Evolutionary conservation across 2,888 invertebrate genomes (phyloP).

Genomic region (Cephalotes varians): DNA sequence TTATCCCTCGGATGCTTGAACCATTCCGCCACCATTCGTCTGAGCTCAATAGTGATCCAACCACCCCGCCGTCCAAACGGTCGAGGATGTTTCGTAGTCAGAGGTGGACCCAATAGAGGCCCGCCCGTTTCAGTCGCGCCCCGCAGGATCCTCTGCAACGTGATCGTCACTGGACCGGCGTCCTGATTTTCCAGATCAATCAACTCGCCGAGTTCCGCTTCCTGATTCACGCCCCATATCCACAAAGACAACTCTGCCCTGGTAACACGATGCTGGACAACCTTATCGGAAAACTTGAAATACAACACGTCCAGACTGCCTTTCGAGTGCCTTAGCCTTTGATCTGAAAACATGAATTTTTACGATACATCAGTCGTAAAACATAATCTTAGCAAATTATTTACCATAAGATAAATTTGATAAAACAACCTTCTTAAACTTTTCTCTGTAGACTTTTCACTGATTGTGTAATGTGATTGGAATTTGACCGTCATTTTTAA

Average conservation of each 20-base stretch:
- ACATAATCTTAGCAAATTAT: background rate
- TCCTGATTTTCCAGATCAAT: slow-evolving; percentile 64
- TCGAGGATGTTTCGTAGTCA: slow-evolving; percentile 82
- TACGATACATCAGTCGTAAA: background rate
- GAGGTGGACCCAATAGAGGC: slow-evolving; percentile 80
- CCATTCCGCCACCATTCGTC: slow-evolving; percentile 92
- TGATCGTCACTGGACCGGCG: slow-evolving; percentile 84
- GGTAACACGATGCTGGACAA: slow-evolving; percentile 90
- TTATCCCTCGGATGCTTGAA: slow-evolving; percentile 91
- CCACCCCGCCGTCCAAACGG: slow-evolving; percentile 87
- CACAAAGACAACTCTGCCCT: slow-evolving; percentile 91
- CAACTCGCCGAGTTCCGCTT: slow-evolving; percentile 63
- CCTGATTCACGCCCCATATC: slow-evolving; percentile 86
- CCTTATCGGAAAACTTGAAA: slow-evolving; percentile 91
- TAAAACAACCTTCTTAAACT: background rate
- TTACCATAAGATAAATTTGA: background rate
- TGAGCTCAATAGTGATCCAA: slow-evolving; percentile 92
- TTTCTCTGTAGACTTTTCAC: background rate
- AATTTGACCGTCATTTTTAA: background rate
- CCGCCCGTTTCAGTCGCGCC: slow-evolving; percentile 83
- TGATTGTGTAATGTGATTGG: background rate
- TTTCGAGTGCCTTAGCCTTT: slow-evolving; percentile 89
- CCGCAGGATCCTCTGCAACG: slow-evolving; percentile 87
- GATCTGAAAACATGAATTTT: slow-evolving; percentile 86
- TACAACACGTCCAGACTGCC: slow-evolving; percentile 90